Base-by-base conservation (phyloP, 2,113 vertebrate species). In the Archilochus colubris region DNA sequence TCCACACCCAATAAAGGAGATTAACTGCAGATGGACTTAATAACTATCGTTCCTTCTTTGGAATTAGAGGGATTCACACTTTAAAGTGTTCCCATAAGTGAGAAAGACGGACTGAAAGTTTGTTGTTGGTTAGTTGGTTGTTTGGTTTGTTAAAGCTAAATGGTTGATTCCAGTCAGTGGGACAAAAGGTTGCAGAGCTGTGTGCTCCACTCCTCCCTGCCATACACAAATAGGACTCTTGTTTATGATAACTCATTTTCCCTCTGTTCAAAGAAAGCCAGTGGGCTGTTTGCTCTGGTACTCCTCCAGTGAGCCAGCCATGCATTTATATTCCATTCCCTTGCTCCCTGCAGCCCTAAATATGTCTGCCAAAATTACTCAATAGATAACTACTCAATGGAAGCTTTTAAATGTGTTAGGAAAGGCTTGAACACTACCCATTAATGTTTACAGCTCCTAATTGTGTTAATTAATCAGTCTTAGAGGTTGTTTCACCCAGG, bases 1-100 rank as follows among this genome's bases (percentile, higher is more conserved):
- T 98, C 96, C 94, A 66, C 7, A 98, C 97, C 75, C 96, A 81
- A 77, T 98, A 97, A 98, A 98, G 75, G 64, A 92, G 88, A 97
- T 82, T 93, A 95, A 85, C 81, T 95, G 82, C 97, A 97, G 96
- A 93, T 96, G 97, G 94, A 31, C 78, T 82, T 85, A 74, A 51
- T 96, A 95, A 93, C 31, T 83, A 31, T 25, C 22, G 44, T 16
- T 54, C 83, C 72, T 89, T 78, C 74, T 62, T 76, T 88, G 81
- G 76, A 96, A 95, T 92, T 77, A 20, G 53, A 93, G 78, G 77
- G 92, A 54, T 64, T 91, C 82, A 69, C 72, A 21, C 18, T 28
- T 93, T 58, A 14, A 50, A 70, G 55, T 50, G 67, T 67, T 13
- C 44, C 72, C n/a, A 28, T 25, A 40, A 66, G 30, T 4, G 15